Conservation (phyloP, 2,888 invertebrate species). For the Crepidodera aurea region DNA sequence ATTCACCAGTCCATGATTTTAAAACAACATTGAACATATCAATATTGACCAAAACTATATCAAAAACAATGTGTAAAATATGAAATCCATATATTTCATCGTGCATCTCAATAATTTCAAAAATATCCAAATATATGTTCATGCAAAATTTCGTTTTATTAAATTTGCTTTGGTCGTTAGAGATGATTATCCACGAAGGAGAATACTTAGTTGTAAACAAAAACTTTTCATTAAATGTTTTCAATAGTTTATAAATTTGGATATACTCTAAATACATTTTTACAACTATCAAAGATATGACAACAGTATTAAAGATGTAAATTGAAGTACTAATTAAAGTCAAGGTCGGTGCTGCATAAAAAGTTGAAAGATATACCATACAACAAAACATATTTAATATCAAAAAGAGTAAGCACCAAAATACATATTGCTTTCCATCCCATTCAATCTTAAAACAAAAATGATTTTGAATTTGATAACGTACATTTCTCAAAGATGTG, state of each 20-base stretch:
- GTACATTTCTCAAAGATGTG: neutral
- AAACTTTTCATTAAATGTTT: neutral
- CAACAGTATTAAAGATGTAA: neutral
- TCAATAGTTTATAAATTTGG: neutral
- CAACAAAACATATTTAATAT: neutral
- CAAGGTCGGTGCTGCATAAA: neutral
- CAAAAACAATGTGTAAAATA: neutral
- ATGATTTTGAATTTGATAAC: neutral
- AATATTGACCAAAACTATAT: neutral
- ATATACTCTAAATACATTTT: constrained; percentile 4
- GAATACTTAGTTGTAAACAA: neutral
- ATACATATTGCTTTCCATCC: neutral
- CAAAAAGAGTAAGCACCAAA: neutral
- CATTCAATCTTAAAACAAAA: neutral
- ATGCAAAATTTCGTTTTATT: neutral
- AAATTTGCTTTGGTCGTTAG: neutral
- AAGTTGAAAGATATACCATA: neutral
- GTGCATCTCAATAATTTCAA: neutral
- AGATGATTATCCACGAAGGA: neutral
- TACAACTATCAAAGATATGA: neutral
- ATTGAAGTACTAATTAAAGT: neutral
- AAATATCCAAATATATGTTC: constrained; percentile 1
- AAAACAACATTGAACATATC: neutral
- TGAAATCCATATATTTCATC: neutral
- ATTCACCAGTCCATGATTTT: neutral